Base-by-base conservation (phyloP, 2,113 vertebrate species). In the Trematocara macrostoma region DNA sequence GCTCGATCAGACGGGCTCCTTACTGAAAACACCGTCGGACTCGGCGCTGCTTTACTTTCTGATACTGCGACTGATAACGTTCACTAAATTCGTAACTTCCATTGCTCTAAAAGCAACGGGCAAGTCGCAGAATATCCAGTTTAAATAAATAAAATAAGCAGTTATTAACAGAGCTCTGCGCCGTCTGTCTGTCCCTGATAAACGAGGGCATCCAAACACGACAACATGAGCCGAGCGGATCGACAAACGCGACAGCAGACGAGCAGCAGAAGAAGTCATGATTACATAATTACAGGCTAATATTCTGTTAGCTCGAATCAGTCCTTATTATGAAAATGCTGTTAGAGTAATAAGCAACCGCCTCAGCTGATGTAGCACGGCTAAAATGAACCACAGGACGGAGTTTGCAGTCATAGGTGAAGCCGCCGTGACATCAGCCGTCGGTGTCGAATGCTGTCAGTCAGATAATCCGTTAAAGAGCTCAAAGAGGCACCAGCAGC, bases 381-480 rank as follows among this genome's bases (percentile, higher is more conserved):
- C 35, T 40, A 5, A 67, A 67, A 12, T 8, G 61, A 42, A 67
- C 61, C 61, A 40, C 61, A 67, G 35, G 61, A 5, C 11, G 0
- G 11, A 14, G 61, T 67, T 20, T 20, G 61, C 61, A 14, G 11
- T 7, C 35, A 0, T 20, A 0, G 61, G n/a, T 23, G 35, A 67
- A 20, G 61, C 35, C n/a, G 14, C 61, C 7, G 61, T 1, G 61
- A 67, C n/a, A 40, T 67, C 34, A 12, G 10, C 61, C 61, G 1
- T n/a, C 8, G 61, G 35, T 67, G 11, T 40, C 34, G 3, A 40
- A 67, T 20, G 34, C 59, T 20, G 18, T 40, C 61, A 12, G 61
- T 40, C 35, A 67, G 61, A 12, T 67, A 5, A 67, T 67, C 61
- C 7, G 1, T 5, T 67, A 67, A 67, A 67, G 18, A 40, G 61